These are phyloP conservation scores for Chloromyia formosa DNA, from an alignment of 2,888 invertebrate genomes.

Conservation along the genomic window DNA sequence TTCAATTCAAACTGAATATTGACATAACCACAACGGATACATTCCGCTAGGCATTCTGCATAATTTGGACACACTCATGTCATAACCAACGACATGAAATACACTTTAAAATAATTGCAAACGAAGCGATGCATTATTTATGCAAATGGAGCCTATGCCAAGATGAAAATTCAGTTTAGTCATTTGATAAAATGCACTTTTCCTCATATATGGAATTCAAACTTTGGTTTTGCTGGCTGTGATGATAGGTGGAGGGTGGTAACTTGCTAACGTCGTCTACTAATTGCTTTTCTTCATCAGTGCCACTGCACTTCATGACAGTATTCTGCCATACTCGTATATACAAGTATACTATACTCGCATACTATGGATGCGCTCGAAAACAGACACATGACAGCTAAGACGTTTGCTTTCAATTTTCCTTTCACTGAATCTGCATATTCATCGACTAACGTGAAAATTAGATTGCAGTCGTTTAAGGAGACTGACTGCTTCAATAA, in stretches of 20 bases:
- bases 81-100: too few relatives aligned
- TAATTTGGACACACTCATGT: too few relatives aligned
- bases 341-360: too few relatives aligned
- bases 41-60: too few relatives aligned
- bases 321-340: too few relatives aligned
- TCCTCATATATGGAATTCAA: background rate
- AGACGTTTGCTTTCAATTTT: constrained; percentile 10
- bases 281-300: constrained; percentile 2
- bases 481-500: background rate
- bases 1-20: too few relatives aligned
- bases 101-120: too few relatives aligned
- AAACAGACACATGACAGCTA: background rate
- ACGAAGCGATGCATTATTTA: constrained; percentile 1
- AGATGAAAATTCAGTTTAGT: constrained; percentile 22
- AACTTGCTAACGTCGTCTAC: background rate
- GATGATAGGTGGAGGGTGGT: too few relatives aligned
- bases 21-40: too few relatives aligned
- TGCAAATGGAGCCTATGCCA: background rate
- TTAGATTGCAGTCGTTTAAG: constrained; percentile 18
- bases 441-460: constrained; percentile 22
- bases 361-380: too few relatives aligned
- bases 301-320: background rate
- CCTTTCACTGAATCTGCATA: constrained; percentile 29
- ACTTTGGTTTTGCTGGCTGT: too few relatives aligned
- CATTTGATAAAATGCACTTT: constrained; percentile 11